Evolutionary conservation across 2,797 vertebrate genomes (phyloP).

Genomic region (Spinus pinus): DNA sequence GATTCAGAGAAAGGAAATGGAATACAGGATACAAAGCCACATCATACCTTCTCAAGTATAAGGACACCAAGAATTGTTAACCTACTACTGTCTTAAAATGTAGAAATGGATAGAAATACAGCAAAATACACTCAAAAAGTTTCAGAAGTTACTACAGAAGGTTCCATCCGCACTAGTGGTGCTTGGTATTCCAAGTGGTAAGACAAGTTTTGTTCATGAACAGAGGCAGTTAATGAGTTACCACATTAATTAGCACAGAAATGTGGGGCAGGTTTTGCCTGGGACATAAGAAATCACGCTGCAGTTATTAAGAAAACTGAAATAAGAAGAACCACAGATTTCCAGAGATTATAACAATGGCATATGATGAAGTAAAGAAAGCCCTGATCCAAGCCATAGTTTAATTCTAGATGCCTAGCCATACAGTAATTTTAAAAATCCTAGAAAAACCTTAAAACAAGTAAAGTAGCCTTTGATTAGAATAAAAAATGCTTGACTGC

Average conservation of each 20-base stretch:
- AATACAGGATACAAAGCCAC: background rate
- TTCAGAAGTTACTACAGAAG: background rate
- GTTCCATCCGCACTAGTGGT: accelerated
- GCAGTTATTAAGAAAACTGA: background rate
- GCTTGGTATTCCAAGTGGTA: background rate
- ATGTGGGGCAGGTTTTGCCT: background rate
- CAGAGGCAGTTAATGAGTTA: background rate
- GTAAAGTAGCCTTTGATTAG: background rate
- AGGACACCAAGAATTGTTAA: background rate
- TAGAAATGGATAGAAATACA: background rate
- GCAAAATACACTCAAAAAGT: background rate
- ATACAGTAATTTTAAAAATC: background rate
- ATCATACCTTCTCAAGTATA: background rate
- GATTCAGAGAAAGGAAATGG: background rate
- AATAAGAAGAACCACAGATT: background rate
- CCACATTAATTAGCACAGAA: background rate
- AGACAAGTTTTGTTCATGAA: background rate
- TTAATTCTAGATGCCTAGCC: background rate
- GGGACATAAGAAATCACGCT: background rate
- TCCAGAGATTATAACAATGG: background rate
- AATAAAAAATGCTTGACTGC: constrained; percentile 1
- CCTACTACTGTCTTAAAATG: background rate
- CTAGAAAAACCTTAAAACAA: background rate
- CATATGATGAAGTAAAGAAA: background rate
- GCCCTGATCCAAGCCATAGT: background rate